Percentiles rank a stretch among this genome's conserved stretches.
phyloP scores from a whole-genome alignment of 2,113 vertebrate genomes.

The Platichthys stellatus region DNA sequence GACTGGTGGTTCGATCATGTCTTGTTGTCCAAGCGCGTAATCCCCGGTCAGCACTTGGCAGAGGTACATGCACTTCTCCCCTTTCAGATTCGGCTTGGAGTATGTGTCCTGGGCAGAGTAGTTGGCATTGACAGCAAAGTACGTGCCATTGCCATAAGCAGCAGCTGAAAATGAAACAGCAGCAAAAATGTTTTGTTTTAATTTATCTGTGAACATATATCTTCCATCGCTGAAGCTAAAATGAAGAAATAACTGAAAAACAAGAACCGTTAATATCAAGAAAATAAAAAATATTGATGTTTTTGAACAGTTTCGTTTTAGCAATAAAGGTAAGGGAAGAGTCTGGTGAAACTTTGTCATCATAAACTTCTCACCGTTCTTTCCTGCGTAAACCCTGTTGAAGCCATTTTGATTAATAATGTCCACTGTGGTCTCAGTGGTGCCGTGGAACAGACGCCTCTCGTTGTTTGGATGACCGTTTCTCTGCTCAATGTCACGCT shows the following conservation, averaged over 20 bases:
- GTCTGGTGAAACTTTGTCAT: too few species aligned
- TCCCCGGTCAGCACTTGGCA: slow-evolving; percentile 85
- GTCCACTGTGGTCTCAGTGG: slow-evolving; percentile 39
- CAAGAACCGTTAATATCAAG: too few species aligned
- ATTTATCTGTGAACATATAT: background rate
- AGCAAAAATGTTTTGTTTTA: background rate
- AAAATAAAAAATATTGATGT: too few species aligned
- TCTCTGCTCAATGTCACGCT: slow-evolving; percentile 67
- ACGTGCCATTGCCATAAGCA: slow-evolving; percentile 81
- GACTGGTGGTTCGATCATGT: slow-evolving; percentile 74
- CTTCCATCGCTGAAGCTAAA: too few species aligned
- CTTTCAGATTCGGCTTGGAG: slow-evolving; percentile 66
- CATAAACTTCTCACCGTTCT: slow-evolving; percentile 73
- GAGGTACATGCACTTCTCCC: slow-evolving; percentile 84
- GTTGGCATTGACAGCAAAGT: slow-evolving; percentile 84
- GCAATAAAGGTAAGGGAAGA: too few species aligned
- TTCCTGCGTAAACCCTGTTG: slow-evolving; percentile 81
- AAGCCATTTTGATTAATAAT: slow-evolving; percentile 77
- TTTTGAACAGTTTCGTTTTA: too few species aligned
- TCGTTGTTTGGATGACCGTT: slow-evolving; percentile 77
- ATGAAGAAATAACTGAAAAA: background rate
- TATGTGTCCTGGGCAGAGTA: slow-evolving; percentile 80
- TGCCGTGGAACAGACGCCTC: slow-evolving; percentile 80
- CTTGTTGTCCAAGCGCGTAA: slow-evolving; percentile 43
- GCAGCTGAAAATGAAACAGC: slow-evolving; percentile 76